Evolutionary conservation across 1,140 invertebrate species (phyloP), one percentile per base, ranked within the genome.

Genomic region (Patella vulgata): DNA sequence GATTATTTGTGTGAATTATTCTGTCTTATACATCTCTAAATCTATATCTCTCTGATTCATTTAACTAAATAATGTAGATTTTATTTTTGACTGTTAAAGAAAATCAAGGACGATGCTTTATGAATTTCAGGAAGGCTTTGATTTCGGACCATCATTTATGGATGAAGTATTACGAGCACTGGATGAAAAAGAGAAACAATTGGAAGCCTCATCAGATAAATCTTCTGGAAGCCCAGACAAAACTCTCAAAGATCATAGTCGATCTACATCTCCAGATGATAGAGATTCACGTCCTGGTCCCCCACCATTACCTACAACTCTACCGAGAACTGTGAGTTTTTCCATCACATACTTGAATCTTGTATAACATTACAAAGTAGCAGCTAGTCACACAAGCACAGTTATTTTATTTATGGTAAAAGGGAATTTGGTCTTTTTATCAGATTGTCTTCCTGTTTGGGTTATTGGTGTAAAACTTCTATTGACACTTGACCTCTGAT

Each of bases 91-190:
- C n/a, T n/a, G n/a, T n/a, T n/a, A n/a, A n/a, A n/a, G n/a, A n/a
- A n/a, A n/a, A n/a, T n/a, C n/a, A n/a, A n/a, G n/a, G n/a, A n/a
- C n/a, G n/a, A n/a, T n/a, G n/a, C n/a, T n/a, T n/a, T n/a, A n/a
- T n/a, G n/a, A n/a, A n/a, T 83, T 86, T n/a, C 75, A 90, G 89
- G 90, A 88, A 82, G 89, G 90, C 48, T 90, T 93, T 63, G 95
- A 98, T 84, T 91, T 97, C 76, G 94, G 94, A 14, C 92, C 95
- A 9, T 97, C 94, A 65, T 85, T 98, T 36, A 87, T 97, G 75
- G 95, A 96, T 77, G 96, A 98, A 85, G 93, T 97, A 85, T 93
- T 98, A 73, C 90, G 90, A 71, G 91, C 91, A 19, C 82, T 93
- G 52, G 88, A 87, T 74, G 78, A 80, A 30, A 80, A 80, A 50